phyloP scores from a whole-genome alignment of 2,797 vertebrate species.

The Trematomus bernacchii region DNA sequence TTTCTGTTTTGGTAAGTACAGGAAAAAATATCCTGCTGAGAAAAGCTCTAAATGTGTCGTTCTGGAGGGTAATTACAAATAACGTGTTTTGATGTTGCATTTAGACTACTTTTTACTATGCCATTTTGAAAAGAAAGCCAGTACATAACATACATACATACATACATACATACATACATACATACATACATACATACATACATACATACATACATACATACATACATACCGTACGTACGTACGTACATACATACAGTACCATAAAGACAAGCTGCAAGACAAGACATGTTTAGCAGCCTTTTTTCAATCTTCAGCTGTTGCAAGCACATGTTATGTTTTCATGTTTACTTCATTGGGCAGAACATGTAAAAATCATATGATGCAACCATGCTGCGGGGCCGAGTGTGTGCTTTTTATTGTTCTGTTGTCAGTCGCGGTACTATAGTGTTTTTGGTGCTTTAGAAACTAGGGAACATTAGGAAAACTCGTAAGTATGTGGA shows the following conservation, averaged over 20 bases:
- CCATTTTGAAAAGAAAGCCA: not conserved
- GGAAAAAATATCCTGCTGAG: not conserved
- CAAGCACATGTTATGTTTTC: not conserved
- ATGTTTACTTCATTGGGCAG: not conserved
- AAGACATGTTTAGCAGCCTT: not conserved
- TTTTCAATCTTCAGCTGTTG: not conserved
- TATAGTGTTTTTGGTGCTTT: slow-evolving; percentile 10
- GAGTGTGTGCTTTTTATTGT: slow-evolving; percentile 9
- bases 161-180: no score
- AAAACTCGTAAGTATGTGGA: not conserved
- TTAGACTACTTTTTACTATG: not conserved
- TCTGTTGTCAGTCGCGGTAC: slow-evolving; percentile 8
- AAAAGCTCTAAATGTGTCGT: not conserved
- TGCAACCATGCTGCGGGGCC: not conserved
- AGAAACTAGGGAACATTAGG: not conserved
- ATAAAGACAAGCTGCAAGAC: not conserved
- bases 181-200: no score
- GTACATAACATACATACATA: no score
- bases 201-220: no score
- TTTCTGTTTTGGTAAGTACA: no score
- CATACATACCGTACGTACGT: no score
- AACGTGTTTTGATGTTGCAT: not conserved
- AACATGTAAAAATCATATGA: slow-evolving; percentile 3
- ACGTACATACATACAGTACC: no score
- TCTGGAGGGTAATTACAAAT: not conserved